phyloP scores from a whole-genome alignment of 2,113 vertebrate species.

The Dolichotis patagonum region DNA sequence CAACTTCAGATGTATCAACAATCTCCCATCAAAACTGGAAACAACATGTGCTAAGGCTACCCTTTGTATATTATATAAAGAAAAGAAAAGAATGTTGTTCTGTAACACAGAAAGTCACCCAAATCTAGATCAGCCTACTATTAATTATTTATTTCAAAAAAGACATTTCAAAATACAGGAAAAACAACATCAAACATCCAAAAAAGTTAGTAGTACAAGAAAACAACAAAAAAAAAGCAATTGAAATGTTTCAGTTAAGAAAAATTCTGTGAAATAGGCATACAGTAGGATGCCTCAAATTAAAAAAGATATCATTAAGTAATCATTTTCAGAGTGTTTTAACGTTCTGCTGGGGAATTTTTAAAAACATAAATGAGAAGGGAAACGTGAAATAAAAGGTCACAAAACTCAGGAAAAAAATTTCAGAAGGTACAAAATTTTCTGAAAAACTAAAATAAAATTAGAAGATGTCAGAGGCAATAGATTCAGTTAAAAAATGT shows the following conservation, averaged over 20 bases:
- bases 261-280: not conserved
- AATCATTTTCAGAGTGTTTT: not conserved
- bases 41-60: not conserved
- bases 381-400: not conserved
- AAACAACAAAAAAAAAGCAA: not conserved
- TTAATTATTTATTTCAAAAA: not conserved
- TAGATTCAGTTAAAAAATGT: not conserved
- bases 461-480: not conserved
- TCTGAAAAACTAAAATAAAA: slow-evolving; percentile 18
- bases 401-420: not conserved
- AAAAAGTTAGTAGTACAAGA: not conserved
- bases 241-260: not conserved
- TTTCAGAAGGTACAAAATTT: not conserved
- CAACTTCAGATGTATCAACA: not conserved
- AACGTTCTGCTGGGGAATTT: not conserved
- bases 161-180: not conserved
- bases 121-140: not conserved
- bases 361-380: not conserved
- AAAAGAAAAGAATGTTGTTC: not conserved
- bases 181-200: not conserved
- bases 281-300: not conserved
- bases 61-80: not conserved
- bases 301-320: not conserved
- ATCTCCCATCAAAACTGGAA: not conserved
- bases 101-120: not conserved